These are phyloP conservation scores for Eupithecia subfuscata DNA, from an alignment of 2,888 invertebrate genomes.

Conservation along the genomic window DNA sequence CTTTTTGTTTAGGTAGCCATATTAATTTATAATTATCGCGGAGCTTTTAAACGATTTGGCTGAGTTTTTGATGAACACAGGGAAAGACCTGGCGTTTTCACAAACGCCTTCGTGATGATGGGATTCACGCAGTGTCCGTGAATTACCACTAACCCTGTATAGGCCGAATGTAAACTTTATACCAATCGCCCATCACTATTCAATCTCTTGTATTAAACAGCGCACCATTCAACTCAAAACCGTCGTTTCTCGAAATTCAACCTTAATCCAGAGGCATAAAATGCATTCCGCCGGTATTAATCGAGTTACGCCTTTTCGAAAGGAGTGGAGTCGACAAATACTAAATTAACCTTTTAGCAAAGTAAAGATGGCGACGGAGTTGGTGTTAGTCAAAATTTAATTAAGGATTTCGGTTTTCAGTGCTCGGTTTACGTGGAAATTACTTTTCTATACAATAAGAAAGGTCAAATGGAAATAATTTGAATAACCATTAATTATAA, in stretches of 20 bases:
- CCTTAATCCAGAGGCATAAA: constrained; percentile 20
- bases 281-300: constrained; percentile 29
- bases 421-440: constrained; percentile 29
- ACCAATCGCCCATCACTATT: constrained; percentile 10
- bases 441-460: constrained; percentile 26
- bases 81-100: too few species aligned
- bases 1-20: neutral
- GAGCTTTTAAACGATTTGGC: neutral
- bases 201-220: constrained; percentile 10
- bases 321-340: constrained; percentile 58
- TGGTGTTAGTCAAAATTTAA: constrained; percentile 61
- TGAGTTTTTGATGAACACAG: neutral
- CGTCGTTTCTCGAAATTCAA: constrained; percentile 8
- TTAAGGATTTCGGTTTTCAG: constrained; percentile 55
- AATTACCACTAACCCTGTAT: neutral
- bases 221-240: constrained; percentile 11
- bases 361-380: constrained; percentile 56
- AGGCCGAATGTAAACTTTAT: too few species aligned
- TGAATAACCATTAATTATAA: too few species aligned
- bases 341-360: constrained; percentile 64
- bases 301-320: constrained; percentile 48
- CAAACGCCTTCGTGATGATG: too few species aligned
- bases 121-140: too few species aligned
- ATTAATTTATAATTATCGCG: neutral
- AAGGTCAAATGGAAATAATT: neutral